Evolutionary conservation across 2,797 vertebrate species (phyloP), one percentile per base, ranked within the genome.

Genomic region (Erethizon dorsatum): DNA sequence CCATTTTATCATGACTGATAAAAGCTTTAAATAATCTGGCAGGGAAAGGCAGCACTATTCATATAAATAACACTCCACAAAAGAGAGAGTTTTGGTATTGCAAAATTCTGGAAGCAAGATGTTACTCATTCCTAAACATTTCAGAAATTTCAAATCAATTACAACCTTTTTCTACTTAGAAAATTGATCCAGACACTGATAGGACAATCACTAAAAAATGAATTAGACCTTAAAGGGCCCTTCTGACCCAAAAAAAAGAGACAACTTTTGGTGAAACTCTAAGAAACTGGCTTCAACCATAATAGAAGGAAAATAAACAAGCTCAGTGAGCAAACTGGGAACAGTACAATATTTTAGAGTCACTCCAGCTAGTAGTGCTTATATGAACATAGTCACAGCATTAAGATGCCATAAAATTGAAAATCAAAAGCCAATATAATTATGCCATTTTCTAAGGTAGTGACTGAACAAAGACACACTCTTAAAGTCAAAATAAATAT

Each of bases 401-500:
- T 57, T 90, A 77, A 73, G 86, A 94, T 61, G 11, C 41, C 59
- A 28, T 2, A 85, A 67, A 69, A 88, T 4, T 79, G 26, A 57
- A 94, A 50, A 50, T 4, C 5, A 86, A 94, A 75, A 84, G 69
- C 41, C 37, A 80, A 22, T 57, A 54, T 22, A 85, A 89, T 59
- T 37, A 7, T 69, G 22, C 24, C 37, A 31, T 87, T 61, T 17
- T 84, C 67, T 87, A 63, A 73, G 73, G 13, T 14, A 93, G 9
- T 57, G 50, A 47, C 18, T 45, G 88, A 86, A 65, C 61, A 79
- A 95, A 83, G 71, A 73, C 80, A 79, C 41, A 59, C 54, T 84
- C 52, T 73, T 93, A n/a, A 97, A 94, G 65, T 88, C 52, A 94
- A 96, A 97, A 57, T 13, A 4, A 71, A 54, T 92, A 52, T 67